These are phyloP conservation scores for Colossoma macropomum DNA, from an alignment of 2,113 vertebrate species.

Conservation along the genomic window DNA sequence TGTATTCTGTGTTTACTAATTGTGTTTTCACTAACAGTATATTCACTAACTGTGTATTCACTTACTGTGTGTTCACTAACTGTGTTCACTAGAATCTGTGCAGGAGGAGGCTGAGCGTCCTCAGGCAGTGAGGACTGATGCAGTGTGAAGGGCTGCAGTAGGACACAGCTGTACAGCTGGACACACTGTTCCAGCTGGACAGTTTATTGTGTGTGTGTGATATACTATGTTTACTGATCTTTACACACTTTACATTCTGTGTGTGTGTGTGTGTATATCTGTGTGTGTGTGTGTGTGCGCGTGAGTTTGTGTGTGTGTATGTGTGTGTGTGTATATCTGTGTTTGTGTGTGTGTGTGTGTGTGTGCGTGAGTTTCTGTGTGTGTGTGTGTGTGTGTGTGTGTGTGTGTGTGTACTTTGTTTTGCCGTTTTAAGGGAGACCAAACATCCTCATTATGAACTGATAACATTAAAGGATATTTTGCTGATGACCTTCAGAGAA, in stretches of 20 bases:
- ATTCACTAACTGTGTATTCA: no score
- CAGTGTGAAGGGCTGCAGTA: not conserved
- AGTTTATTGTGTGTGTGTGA: no score
- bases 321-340: not conserved
- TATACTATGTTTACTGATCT: no score
- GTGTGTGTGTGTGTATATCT: not conserved
- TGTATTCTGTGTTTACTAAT: no score
- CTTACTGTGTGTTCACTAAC: no score
- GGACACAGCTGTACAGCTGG: not conserved
- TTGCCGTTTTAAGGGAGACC: not conserved
- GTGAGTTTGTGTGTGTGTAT: no score
- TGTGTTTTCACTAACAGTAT: not conserved
- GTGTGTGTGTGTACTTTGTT: not conserved
- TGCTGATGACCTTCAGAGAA: not conserved
- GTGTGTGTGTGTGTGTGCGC: not conserved
- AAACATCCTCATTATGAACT: not conserved
- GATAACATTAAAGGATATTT: not conserved
- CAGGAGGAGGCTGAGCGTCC: no score
- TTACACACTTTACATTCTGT: not conserved
- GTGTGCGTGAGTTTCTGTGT: no score
- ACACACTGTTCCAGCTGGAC: not conserved
- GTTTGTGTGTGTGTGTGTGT: no score
- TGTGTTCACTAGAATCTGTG: not conserved
- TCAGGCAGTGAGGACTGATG: not conserved
- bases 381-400: no score